Evolutionary conservation across 2,113 vertebrate genomes (phyloP).

Genomic region (Xerus inauris): DNA sequence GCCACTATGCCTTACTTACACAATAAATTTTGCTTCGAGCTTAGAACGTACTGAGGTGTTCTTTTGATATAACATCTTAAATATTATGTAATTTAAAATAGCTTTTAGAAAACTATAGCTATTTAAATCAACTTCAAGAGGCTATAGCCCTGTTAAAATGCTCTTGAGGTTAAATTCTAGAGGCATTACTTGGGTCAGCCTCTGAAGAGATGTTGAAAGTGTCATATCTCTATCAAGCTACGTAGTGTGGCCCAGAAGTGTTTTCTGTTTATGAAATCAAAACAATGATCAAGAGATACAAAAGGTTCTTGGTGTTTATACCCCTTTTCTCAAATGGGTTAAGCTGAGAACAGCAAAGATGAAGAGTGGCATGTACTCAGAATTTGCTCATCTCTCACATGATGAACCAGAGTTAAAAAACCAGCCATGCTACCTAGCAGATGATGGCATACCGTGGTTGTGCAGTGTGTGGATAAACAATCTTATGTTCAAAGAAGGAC

Average conservation of each 20-base stretch:
- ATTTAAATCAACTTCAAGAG: conserved; percentile 21
- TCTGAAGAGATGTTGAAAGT: background rate
- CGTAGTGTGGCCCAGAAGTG: background rate
- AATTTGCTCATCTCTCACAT: background rate
- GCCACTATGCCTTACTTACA: too few relatives aligned
- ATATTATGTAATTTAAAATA: conserved; percentile 1
- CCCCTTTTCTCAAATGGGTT: background rate
- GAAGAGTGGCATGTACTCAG: background rate
- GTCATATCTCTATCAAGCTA: background rate
- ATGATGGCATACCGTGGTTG: background rate
- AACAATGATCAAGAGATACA: background rate
- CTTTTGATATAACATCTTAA: background rate
- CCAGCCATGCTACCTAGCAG: background rate
- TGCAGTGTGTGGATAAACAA: background rate
- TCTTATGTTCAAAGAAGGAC: background rate
- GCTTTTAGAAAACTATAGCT: background rate
- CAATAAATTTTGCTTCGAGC: background rate
- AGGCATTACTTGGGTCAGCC: background rate
- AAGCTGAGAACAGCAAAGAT: background rate
- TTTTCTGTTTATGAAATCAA: conserved; percentile 47
- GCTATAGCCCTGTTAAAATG: background rate
- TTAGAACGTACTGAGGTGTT: background rate
- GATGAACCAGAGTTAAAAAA: background rate
- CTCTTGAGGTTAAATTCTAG: background rate
- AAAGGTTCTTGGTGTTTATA: background rate